These are phyloP conservation scores for Capromys pilorides DNA, from an alignment of 2,797 vertebrate genomes.

Conservation along the genomic window DNA sequence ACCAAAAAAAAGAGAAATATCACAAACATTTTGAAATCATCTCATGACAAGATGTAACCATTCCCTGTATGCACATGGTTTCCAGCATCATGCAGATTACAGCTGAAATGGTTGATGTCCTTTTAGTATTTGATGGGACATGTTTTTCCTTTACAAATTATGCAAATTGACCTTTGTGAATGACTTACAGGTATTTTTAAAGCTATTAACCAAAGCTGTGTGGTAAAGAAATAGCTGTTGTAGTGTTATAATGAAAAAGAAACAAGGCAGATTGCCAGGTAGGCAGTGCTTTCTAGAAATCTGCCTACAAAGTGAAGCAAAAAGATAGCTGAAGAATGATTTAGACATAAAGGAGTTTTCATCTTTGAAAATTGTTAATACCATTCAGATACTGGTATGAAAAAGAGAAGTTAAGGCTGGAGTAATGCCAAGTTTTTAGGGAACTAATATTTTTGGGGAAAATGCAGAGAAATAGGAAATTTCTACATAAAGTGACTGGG, in stretches of 20 bases:
- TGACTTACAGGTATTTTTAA: constrained; percentile 52
- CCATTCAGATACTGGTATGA: constrained; percentile 26
- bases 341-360: background rate
- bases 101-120: background rate
- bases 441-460: background rate
- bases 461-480: constrained; percentile 30
- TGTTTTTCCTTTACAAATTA: constrained; percentile 17
- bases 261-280: constrained; percentile 51
- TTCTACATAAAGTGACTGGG: background rate
- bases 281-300: constrained; percentile 66
- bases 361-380: constrained; percentile 40
- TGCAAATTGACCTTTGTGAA: constrained; percentile 51
- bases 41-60: background rate
- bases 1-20: background rate
- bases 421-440: background rate
- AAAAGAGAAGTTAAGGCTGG: background rate
- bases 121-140: background rate
- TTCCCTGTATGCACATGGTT: background rate
- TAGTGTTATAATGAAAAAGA: constrained; percentile 18
- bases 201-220: background rate
- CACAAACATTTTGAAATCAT: constrained; percentile 27
- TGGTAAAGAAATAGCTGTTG: background rate
- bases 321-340: constrained; percentile 26
- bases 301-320: background rate
- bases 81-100: background rate